Evolutionary conservation across 2,113 vertebrate species (phyloP).

Genomic region (Stercorarius parasiticus): DNA sequence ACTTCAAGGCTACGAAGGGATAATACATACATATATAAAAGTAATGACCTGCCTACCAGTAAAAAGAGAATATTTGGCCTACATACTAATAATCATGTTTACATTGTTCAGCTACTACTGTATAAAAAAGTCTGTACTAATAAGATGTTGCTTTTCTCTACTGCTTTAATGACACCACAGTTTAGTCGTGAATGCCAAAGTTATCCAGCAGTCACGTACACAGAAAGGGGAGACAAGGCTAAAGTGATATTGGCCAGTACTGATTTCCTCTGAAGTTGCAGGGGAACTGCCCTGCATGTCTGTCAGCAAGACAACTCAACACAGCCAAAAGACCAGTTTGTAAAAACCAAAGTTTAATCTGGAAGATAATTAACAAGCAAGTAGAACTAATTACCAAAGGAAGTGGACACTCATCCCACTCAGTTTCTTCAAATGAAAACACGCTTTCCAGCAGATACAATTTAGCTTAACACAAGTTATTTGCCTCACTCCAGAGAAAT

Average conservation of each 20-base stretch:
- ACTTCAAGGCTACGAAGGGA: conserved; percentile 39
- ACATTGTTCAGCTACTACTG: background rate
- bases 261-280: background rate
- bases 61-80: background rate
- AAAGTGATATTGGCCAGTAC: background rate
- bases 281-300: background rate
- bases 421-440: background rate
- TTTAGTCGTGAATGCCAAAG: background rate
- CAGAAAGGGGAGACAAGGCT: background rate
- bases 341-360: background rate
- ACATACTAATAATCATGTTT: background rate
- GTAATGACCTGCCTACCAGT: background rate
- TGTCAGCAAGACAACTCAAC: background rate
- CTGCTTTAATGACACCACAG: background rate
- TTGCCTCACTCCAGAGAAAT: background rate
- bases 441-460: background rate
- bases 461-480: accelerated
- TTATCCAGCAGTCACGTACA: background rate
- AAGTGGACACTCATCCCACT: background rate
- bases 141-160: background rate
- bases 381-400: background rate
- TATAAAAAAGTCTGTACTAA: background rate
- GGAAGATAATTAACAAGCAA: background rate
- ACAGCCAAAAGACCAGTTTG: background rate
- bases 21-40: conserved; percentile 42